These are phyloP conservation scores for Poeciliopsis turrubarensis DNA, from an alignment of 2,113 vertebrate species.

Conservation along the genomic window DNA sequence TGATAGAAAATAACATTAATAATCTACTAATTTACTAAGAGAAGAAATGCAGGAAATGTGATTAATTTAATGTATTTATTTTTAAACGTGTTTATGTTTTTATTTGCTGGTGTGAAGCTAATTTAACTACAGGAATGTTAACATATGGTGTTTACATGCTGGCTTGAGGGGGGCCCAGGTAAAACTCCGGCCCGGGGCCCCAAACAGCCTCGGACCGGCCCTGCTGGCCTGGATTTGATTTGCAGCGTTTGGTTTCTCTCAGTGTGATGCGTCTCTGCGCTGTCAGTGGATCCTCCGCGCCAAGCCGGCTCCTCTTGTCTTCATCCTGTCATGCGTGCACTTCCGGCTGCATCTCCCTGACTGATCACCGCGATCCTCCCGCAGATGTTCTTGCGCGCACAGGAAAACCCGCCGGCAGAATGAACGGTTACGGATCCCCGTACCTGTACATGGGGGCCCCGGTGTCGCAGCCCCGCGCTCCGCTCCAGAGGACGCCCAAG, in stretches of 20 bases:
- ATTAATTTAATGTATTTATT: too few species aligned
- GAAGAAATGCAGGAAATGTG: too few species aligned
- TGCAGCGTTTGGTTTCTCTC: constrained; percentile 69
- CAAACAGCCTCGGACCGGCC: too few species aligned
- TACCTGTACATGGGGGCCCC: constrained; percentile 95
- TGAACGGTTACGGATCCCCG: constrained; percentile 96
- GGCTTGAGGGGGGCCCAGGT: too few species aligned
- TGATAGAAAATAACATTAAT: too few species aligned
- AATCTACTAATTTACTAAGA: too few species aligned
- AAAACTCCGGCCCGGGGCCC: too few species aligned
- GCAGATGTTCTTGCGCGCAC: constrained; percentile 39
- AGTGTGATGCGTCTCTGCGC: constrained; percentile 71
- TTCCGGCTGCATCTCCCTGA: constrained; percentile 49
- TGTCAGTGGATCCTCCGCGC: constrained; percentile 65
- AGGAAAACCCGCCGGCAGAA: constrained; percentile 56
- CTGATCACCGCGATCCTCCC: constrained; percentile 9
- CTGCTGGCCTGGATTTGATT: constrained; percentile 10
- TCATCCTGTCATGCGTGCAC: constrained; percentile 62
- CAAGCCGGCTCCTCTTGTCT: constrained; percentile 62
- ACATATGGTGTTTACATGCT: too few species aligned
- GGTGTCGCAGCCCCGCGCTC: constrained; percentile 90
- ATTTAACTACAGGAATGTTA: too few species aligned
- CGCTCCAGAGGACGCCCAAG: constrained; percentile 93
- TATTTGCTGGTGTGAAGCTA: too few species aligned
- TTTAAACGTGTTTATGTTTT: too few species aligned